Evolutionary conservation across 2,113 vertebrate genomes (phyloP).

Genomic region (Pomatorhinus ruficollis): DNA sequence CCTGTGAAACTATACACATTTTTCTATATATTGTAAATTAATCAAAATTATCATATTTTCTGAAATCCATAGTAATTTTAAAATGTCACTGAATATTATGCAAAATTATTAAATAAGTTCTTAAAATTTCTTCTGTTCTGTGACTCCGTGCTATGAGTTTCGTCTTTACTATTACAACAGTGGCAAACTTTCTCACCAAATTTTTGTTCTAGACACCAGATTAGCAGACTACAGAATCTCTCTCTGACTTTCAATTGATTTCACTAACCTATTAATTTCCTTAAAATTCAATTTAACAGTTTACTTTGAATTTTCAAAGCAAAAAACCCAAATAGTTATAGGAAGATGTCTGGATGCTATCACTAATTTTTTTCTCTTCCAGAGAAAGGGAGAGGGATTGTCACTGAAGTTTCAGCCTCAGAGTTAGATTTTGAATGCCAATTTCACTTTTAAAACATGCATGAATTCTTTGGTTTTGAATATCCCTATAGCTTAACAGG

Average conservation of each 20-base stretch:
- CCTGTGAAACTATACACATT: neutral
- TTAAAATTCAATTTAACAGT: neutral
- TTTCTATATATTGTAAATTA: neutral
- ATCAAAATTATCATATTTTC: rapidly evolving
- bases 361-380: neutral
- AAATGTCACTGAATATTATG: neutral
- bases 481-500: neutral
- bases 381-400: neutral
- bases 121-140: neutral
- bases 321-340: neutral
- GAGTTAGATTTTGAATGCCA: neutral
- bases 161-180: neutral
- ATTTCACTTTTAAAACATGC: neutral
- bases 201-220: neutral
- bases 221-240: neutral
- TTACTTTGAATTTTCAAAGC: neutral
- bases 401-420: neutral
- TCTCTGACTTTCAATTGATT: neutral
- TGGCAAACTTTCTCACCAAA: neutral
- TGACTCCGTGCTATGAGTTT: neutral
- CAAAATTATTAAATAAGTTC: neutral
- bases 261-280: neutral
- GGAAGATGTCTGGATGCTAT: neutral
- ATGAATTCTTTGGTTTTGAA: neutral
- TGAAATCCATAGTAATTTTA: neutral